These are phyloP conservation scores for Montipora capitata DNA, from an alignment of 92 coral and sea anemone genomes.

Conservation along the genomic window DNA sequence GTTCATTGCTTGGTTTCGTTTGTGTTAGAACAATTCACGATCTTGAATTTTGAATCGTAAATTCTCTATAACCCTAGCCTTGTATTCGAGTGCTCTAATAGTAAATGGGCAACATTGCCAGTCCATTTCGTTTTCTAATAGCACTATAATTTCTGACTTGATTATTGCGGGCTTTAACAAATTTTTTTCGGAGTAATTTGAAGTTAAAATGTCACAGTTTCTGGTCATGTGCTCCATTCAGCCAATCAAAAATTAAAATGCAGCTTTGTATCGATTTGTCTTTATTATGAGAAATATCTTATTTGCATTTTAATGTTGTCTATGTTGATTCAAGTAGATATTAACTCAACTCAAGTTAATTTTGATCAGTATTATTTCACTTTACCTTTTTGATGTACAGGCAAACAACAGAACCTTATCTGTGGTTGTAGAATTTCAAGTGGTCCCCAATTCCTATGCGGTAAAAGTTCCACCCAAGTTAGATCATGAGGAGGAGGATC, in stretches of 20 bases:
- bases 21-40: too few relatives aligned
- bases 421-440: constrained; percentile 34
- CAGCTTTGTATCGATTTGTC: constrained; percentile 11
- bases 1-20: too few relatives aligned
- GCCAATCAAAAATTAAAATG: not conserved
- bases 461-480: constrained; percentile 17
- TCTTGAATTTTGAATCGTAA: not conserved
- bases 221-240: constrained; percentile 1
- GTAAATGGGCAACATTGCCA: constrained; percentile 1
- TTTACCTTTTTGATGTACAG: constrained; percentile 12
- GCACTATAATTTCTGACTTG: not conserved
- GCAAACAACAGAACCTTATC: constrained; percentile 15
- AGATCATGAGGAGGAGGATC: constrained; percentile 25
- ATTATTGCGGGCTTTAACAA: not conserved
- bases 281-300: constrained; percentile 3
- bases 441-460: constrained; percentile 18
- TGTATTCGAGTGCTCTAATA: not conserved
- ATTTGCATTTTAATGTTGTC: constrained; percentile 8
- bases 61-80: not conserved
- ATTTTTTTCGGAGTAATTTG: constrained; percentile 6
- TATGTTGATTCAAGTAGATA: not conserved
- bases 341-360: not conserved
- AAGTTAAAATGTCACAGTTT: constrained; percentile 8
- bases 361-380: not conserved
- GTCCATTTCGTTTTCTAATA: not conserved